Evolutionary conservation across 2,888 invertebrate genomes (phyloP), one percentile per base, ranked within the genome.

Genomic region (Stenodema calcarata): DNA sequence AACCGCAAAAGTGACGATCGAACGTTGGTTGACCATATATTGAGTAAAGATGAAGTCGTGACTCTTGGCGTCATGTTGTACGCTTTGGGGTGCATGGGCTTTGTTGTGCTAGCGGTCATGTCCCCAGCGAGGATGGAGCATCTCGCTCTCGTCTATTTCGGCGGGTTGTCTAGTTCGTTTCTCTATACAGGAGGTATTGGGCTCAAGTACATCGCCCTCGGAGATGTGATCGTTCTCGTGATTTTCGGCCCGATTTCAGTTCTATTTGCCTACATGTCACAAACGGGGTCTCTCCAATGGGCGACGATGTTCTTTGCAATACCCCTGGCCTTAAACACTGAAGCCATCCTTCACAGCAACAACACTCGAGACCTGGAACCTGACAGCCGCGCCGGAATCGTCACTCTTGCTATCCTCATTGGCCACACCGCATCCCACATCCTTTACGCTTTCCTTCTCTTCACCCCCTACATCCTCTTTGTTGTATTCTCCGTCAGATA

Each of bases 151-250:
- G 96, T 98, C 0, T 98, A 98, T 91, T 98, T 98, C 92, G 98
- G 98, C 86, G 98, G 98, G 0, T 91, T 98, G 85, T 98, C 98
- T 35, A 97, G 97, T 84, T 98, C 98, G 89, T 98, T 98, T 92
- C 92, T 98, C n/a, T 98, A 98, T 90, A 98, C 98, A 0, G 98
- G 98, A 87, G 98, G 98, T 78, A 96, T 98, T 89, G 98, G 98
- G 87, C 93, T 98, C 87, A 98, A 98, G 91, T 98, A 98, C 90
- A 97, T 98, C 90, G 98, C 98, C 2, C 92, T 98, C 76, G 98
- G 98, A 83, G 98, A 98, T 92, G 95, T 98, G 83, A 92, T 98
- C 89, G 96, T 98, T 90, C 93, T 98, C 90, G 94, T 98, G 87
- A 95, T 97, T 90, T 98, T 98, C 92, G 98, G 98, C 1, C 98